These are phyloP conservation scores for Lordiphosa collinella DNA, from an alignment of 1,140 invertebrate species.

Conservation along the genomic window DNA sequence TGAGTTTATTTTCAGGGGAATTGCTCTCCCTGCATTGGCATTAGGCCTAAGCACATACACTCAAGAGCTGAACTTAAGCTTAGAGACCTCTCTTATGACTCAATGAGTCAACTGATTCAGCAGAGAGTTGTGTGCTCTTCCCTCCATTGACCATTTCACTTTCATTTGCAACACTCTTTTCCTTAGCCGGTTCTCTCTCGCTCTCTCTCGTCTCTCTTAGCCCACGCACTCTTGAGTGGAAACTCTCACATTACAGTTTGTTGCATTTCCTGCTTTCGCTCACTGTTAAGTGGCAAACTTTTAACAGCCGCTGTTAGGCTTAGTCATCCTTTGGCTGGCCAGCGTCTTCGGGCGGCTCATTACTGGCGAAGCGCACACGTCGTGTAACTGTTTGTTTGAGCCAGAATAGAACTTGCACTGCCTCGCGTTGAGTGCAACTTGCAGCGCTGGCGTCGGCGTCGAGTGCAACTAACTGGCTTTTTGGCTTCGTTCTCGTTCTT, in stretches of 20 bases:
- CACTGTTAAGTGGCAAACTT: too few relatives aligned
- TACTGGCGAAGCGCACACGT: background rate
- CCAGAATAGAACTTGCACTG: constrained; percentile 15
- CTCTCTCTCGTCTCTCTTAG: background rate
- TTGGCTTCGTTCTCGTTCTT: constrained; percentile 25
- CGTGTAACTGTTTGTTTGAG: constrained; percentile 4
- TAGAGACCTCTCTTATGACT: too few relatives aligned
- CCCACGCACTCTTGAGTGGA: background rate
- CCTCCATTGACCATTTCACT: background rate
- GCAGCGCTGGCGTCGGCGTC: constrained; percentile 29
- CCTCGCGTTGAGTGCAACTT: constrained; percentile 64
- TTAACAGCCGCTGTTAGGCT: constrained; percentile 3
- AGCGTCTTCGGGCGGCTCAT: background rate
- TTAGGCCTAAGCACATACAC: too few relatives aligned
- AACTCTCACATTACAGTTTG: background rate
- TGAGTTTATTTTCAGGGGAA: too few relatives aligned
- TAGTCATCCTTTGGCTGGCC: background rate
- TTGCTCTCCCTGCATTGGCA: too few relatives aligned
- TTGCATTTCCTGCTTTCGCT: constrained; percentile 3
- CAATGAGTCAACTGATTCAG: too few relatives aligned
- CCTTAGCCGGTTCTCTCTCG: background rate
- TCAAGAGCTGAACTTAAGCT: too few relatives aligned
- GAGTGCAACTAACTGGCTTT: constrained; percentile 3
- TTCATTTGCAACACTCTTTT: too few relatives aligned
- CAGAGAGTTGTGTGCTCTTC: too few relatives aligned